These are phyloP conservation scores for Drosophila fuyamai DNA, from an alignment of 1,140 invertebrate genomes.

Conservation along the genomic window DNA sequence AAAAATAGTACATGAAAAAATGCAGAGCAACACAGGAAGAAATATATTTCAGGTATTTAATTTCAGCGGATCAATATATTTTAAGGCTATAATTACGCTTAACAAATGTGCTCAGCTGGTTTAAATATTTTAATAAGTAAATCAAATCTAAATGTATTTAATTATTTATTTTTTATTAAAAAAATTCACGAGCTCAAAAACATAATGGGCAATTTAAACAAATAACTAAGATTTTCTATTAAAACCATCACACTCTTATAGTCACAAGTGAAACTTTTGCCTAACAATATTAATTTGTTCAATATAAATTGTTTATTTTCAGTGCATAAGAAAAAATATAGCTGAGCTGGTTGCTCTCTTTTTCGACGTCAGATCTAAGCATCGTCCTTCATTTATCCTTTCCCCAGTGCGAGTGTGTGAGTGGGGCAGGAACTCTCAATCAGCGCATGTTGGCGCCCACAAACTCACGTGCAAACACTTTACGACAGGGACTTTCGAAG, in stretches of 20 bases:
- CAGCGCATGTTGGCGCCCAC: slow-evolving; percentile 77
- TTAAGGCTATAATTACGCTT: no score
- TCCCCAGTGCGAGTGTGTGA: slow-evolving; percentile 36
- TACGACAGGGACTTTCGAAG: slow-evolving; percentile 49
- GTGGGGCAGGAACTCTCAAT: slow-evolving; percentile 69
- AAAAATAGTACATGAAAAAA: slow-evolving; percentile 21
- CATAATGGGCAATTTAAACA: no score
- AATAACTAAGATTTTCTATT: no score
- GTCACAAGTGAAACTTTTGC: no score
- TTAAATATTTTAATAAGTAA: no score
- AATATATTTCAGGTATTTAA: neutral
- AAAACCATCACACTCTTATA: no score
- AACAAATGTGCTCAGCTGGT: no score
- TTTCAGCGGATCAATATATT: no score
- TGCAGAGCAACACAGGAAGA: slow-evolving; percentile 4
- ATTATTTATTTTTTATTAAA: no score
- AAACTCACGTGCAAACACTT: slow-evolving; percentile 82
- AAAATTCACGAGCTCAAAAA: no score
- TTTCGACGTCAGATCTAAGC: slow-evolving; percentile 66
- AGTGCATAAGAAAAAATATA: slow-evolving; percentile 23
- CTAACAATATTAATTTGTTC: no score
- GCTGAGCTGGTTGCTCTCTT: slow-evolving; percentile 37
- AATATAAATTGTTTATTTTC: neutral
- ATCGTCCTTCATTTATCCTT: slow-evolving; percentile 81
- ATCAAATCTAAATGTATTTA: no score